Percentiles rank a stretch among this genome's conserved stretches.
phyloP scores from a whole-genome alignment of 2,888 invertebrate species.

The Epicampocera succincta region DNA sequence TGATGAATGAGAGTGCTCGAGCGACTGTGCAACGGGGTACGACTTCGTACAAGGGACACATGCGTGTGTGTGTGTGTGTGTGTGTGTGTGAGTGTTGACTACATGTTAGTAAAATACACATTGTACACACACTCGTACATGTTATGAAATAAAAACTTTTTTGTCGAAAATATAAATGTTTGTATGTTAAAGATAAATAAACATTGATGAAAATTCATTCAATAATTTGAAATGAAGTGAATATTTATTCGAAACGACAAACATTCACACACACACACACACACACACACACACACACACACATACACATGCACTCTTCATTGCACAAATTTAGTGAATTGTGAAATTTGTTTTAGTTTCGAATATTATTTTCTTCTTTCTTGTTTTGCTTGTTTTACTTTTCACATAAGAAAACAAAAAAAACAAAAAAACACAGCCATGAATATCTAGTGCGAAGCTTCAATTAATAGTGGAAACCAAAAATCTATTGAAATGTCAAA shows the following conservation, averaged over 20 bases:
- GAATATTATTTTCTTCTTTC: slow-evolving; percentile 23
- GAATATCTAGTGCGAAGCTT: background rate
- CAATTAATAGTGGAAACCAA: slow-evolving; percentile 10
- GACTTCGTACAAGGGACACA: slow-evolving; percentile 59
- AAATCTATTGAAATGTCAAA: slow-evolving; percentile 50
- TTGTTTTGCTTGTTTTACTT: too few species aligned
- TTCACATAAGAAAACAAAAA: slow-evolving; percentile 26
- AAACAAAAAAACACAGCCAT: background rate
- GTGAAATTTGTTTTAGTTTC: slow-evolving; percentile 67
- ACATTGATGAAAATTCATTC: slow-evolving; percentile 60
- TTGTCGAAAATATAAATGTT: background rate
- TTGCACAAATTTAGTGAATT: slow-evolving; percentile 59
- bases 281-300: background rate
- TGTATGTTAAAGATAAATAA: slow-evolving; percentile 34
- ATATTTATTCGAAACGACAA: slow-evolving; percentile 35
- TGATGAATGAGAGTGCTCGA: background rate
- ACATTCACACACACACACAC: slow-evolving; percentile 7
- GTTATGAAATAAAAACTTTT: background rate
- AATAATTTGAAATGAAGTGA: slow-evolving; percentile 58
- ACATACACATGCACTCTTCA: slow-evolving; percentile 14
- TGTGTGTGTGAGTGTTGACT: slow-evolving; percentile 28
- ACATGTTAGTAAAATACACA: slow-evolving; percentile 39
- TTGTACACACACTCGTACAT: background rate
- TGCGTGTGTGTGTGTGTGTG: too few species aligned
- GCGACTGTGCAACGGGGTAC: background rate